phyloP scores from a whole-genome alignment of 2,888 invertebrate species.

The Trichopoda pennipes region DNA sequence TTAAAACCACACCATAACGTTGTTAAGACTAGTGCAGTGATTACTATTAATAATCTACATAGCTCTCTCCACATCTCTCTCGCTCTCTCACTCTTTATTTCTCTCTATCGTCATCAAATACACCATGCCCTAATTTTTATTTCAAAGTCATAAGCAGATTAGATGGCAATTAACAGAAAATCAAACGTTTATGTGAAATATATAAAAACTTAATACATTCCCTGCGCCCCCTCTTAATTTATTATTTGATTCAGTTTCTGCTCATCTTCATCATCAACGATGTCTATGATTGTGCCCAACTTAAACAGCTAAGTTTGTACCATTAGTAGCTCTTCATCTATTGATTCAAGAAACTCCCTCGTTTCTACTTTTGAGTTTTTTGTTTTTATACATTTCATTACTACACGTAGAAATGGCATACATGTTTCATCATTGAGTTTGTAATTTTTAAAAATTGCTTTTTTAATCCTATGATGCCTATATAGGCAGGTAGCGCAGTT shows the following conservation, averaged over 20 bases:
- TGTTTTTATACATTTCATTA: neutral
- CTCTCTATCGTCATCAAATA: neutral
- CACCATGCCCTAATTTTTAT: conserved; percentile 65
- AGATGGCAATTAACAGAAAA: conserved; percentile 66
- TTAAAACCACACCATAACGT: conserved; percentile 45
- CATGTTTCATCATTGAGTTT: too few relatives aligned
- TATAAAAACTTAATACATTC: conserved; percentile 36
- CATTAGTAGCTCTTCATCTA: conserved; percentile 15
- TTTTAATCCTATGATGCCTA: too few relatives aligned
- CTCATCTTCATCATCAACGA: conserved; percentile 10
- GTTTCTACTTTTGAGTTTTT: neutral
- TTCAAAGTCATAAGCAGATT: conserved; percentile 66
- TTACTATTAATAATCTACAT: too few relatives aligned
- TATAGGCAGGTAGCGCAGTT: too few relatives aligned
- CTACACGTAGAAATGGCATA: too few relatives aligned
- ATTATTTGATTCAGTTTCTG: neutral
- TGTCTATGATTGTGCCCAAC: conserved; percentile 30
- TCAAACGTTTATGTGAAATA: conserved; percentile 59
- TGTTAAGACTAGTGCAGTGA: conserved; percentile 23
- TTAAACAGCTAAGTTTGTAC: conserved; percentile 4
- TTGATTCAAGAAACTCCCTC: conserved; percentile 15
- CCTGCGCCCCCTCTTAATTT: neutral
- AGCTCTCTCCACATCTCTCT: neutral
- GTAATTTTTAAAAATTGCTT: too few relatives aligned
- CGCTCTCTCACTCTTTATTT: neutral